A percentile compares a stretch with the other conserved stretches of the same genome.
phyloP scores from a whole-genome alignment of 2,888 invertebrate genomes.

The Aquatica leii region DNA sequence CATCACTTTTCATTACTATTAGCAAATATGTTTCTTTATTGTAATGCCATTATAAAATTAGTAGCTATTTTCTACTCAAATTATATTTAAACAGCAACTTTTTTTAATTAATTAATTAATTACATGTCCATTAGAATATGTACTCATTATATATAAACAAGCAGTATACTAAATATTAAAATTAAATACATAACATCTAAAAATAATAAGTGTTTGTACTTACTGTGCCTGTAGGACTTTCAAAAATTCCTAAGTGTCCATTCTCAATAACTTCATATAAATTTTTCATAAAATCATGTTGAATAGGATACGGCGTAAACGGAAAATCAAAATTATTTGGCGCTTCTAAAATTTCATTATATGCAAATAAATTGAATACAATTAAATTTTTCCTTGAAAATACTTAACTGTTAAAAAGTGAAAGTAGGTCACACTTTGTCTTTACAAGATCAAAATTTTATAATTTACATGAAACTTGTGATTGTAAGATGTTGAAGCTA shows the following conservation, averaged over 20 bases:
- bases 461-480: not conserved
- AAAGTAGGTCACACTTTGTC: constrained; percentile 19
- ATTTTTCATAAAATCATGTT: constrained; percentile 86
- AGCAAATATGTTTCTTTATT: too few relatives aligned
- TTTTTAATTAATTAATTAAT: too few relatives aligned
- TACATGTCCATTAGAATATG: too few relatives aligned
- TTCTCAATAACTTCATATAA: constrained; percentile 80
- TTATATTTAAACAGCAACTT: too few relatives aligned
- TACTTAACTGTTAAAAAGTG: constrained; percentile 10
- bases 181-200: too few relatives aligned
- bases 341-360: constrained; percentile 30
- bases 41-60: too few relatives aligned
- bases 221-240: constrained; percentile 96
- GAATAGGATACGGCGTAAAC: constrained; percentile 87
- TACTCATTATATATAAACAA: too few relatives aligned
- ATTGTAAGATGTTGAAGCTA: not conserved
- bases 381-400: not conserved
- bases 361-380: constrained; percentile 9
- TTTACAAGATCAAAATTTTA: not conserved
- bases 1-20: too few relatives aligned
- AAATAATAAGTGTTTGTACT: too few relatives aligned
- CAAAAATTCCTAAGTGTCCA: constrained; percentile 89
- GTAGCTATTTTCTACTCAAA: too few relatives aligned
- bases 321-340: constrained; percentile 81
- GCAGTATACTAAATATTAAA: not conserved